Evolutionary conservation across 2,888 invertebrate genomes (phyloP), one percentile per base, ranked within the genome.

Genomic region (Tryphoninae sp.): DNA sequence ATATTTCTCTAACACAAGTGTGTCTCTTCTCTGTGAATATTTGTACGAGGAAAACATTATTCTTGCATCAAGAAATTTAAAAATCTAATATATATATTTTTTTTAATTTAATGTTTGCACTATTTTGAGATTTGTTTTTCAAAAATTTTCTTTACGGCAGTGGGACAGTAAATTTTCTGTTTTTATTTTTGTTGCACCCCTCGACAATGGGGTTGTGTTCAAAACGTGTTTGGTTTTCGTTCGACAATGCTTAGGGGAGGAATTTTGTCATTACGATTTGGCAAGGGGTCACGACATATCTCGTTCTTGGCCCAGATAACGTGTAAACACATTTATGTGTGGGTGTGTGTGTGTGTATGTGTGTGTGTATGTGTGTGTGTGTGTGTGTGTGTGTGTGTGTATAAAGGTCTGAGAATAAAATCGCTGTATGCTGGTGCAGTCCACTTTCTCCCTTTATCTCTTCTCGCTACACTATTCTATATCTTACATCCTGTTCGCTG

Each of bases 231-330:
- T 58, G 45, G 19, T 51, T 59, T 80, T 69, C 59, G 69, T 75
- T 62, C 61, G 73, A 59, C 68, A 73, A 73, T 62, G 45, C 55
- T n/a, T 9, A 55, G 19, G 55, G 19, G 16, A 53, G 69, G 68
- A 69, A 76, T 80, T 80, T 69, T 40, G 59, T 78, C 78, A 65
- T 78, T 80, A 75, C 78, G 67, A 77, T 82, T 82, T 82, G 76
- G 78, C 78, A 73, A 73, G 62, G 76, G 23, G 59, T 59, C 59
- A 42, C 26, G 51, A 53, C 76, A 33, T 53, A 58, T 77, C 45
- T 49, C 71, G 75, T 62, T 82, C 83, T 84, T 82, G 83, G 82
- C 83, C 83, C 64, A 78, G 26, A 82, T 84, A 61, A 61, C 23
- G 19, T 42, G 68, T 69, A 55, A 33, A 58, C 42, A 23, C 23